Conservation (phyloP, 2,797 vertebrate species). For the Sitta carolinensis region DNA sequence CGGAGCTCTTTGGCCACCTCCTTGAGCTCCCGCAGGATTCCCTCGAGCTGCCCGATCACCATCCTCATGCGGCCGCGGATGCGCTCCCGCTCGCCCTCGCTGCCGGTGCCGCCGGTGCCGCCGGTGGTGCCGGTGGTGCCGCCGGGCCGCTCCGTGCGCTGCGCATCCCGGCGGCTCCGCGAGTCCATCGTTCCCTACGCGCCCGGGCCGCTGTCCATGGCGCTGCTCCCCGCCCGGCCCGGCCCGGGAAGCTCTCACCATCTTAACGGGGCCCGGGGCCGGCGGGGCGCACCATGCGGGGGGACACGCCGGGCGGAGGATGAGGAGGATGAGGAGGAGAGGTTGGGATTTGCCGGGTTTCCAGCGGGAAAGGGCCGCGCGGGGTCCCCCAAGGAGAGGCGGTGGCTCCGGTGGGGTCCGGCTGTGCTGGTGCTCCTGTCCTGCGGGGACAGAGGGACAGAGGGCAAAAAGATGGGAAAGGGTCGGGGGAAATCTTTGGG, state of each 20-base stretch:
- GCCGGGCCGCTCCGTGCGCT: neutral
- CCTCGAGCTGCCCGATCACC: neutral
- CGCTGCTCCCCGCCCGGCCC: neutral
- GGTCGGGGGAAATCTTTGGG: neutral
- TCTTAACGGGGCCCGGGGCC: no score
- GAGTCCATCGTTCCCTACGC: neutral
- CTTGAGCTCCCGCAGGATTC: neutral
- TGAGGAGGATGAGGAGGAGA: neutral
- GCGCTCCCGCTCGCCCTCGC: neutral
- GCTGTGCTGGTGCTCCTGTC: no score
- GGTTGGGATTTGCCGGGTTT: neutral
- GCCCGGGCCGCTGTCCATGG: neutral
- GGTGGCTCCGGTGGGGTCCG: no score
- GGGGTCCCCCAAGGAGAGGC: no score
- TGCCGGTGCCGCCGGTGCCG: neutral
- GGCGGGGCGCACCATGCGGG: neutral
- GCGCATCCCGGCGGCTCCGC: neutral
- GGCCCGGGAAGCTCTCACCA: neutral
- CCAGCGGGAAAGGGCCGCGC: neutral
- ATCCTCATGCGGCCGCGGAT: neutral
- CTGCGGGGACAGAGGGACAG: neutral
- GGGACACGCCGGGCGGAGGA: no score
- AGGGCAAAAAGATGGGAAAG: neutral
- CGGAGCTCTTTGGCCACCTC: neutral
- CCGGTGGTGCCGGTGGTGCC: neutral